These are phyloP conservation scores for Epistrophella euchroma DNA, from an alignment of 2,888 invertebrate species.

Conservation along the genomic window DNA sequence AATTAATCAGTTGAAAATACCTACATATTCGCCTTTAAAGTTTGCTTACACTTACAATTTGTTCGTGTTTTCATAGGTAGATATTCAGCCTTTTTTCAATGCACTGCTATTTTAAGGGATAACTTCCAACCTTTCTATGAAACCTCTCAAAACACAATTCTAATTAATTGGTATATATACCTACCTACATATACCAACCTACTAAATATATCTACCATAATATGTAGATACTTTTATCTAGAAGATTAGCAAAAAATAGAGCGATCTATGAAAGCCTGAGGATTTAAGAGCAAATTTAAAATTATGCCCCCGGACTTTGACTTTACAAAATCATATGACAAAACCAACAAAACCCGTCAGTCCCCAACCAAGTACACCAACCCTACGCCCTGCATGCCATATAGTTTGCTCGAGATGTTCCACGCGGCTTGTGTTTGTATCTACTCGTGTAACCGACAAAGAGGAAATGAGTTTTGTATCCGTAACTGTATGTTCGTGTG, in stretches of 20 bases:
- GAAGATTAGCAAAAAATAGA: constrained; percentile 57
- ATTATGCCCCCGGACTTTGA: constrained; percentile 54
- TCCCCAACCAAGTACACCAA: constrained; percentile 2
- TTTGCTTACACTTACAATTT: too few relatives aligned
- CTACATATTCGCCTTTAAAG: too few relatives aligned
- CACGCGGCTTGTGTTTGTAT: constrained; percentile 51
- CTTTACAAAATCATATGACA: constrained; percentile 51
- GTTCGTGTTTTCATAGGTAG: too few relatives aligned
- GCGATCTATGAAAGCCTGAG: constrained; percentile 48
- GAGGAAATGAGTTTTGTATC: constrained; percentile 73
- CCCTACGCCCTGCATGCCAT: constrained; percentile 12
- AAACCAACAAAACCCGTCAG: constrained; percentile 8
- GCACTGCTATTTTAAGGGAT: too few relatives aligned
- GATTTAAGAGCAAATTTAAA: constrained; percentile 63
- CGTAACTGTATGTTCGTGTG: constrained; percentile 49
- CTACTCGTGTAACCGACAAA: constrained; percentile 68
- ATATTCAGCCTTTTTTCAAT: too few relatives aligned
- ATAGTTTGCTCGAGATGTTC: constrained; percentile 51
- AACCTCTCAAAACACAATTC: too few relatives aligned
- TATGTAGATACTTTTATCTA: not conserved
- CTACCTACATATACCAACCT: too few relatives aligned
- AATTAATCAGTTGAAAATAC: too few relatives aligned
- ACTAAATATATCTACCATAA: not conserved
- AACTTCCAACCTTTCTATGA: too few relatives aligned
- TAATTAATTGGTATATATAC: too few relatives aligned